phyloP scores from a whole-genome alignment of 2,113 vertebrate genomes.

The Lanius ludovicianus region DNA sequence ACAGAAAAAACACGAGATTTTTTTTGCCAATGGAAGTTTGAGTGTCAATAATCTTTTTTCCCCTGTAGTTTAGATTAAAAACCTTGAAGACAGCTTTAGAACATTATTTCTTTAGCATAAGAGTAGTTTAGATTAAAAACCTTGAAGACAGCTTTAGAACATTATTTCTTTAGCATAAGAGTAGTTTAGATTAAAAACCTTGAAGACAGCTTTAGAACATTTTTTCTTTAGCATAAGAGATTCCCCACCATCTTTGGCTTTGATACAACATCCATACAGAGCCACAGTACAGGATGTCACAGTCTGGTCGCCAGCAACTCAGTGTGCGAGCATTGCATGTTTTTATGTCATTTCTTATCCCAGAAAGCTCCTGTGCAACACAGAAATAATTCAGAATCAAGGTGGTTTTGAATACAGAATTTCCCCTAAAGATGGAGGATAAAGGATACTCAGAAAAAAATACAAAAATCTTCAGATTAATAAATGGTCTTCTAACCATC shows the following conservation, averaged over 20 bases:
- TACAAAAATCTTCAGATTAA: neutral
- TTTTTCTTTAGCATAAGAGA: neutral
- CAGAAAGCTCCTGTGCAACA: neutral
- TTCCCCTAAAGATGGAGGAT: neutral
- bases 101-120: neutral
- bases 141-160: neutral
- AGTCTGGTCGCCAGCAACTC: neutral
- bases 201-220: neutral
- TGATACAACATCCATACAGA: neutral
- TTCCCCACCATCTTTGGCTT: neutral
- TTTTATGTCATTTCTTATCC: neutral
- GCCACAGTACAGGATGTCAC: neutral
- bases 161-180: neutral
- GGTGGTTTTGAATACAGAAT: neutral
- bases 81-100: neutral
- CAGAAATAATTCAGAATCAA: neutral
- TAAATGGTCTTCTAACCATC: neutral
- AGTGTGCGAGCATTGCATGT: fast-evolving
- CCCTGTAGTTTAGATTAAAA: neutral
- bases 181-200: neutral
- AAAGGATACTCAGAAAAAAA: neutral
- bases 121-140: neutral
- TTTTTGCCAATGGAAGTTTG: neutral
- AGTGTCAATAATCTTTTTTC: neutral
- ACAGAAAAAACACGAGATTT: neutral